Conservation (phyloP, 2,888 invertebrate genomes). For the Lacanobia oleracea region DNA sequence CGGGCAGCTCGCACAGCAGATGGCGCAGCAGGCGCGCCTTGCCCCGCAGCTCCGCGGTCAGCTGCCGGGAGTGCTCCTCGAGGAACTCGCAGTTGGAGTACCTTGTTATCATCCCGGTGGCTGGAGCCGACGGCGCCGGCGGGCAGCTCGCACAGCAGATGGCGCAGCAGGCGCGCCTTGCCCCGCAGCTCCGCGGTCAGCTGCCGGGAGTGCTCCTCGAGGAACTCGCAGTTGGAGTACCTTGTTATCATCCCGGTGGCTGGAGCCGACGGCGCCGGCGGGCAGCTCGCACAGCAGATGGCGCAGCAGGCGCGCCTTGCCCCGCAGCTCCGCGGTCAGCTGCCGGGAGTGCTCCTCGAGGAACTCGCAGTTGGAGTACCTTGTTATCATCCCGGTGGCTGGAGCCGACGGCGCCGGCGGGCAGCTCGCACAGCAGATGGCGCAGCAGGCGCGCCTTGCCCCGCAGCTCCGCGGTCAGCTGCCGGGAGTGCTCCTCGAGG, state of each 20-base stretch:
- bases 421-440: slow-evolving; percentile 95
- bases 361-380: slow-evolving; percentile 95
- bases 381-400: slow-evolving; percentile 93
- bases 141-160: slow-evolving; percentile 95
- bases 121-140: slow-evolving; percentile 95
- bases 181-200: slow-evolving; percentile 96
- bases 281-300: slow-evolving; percentile 96
- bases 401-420: slow-evolving; percentile 95
- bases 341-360: slow-evolving; percentile 97
- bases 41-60: slow-evolving; percentile 96
- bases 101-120: slow-evolving; percentile 92
- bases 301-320: slow-evolving; percentile 96
- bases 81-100: slow-evolving; percentile 96
- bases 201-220: slow-evolving; percentile 97
- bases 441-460: slow-evolving; percentile 96
- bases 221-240: slow-evolving; percentile 95
- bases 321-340: slow-evolving; percentile 95
- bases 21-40: slow-evolving; percentile 96
- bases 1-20: slow-evolving; percentile 95
- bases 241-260: slow-evolving; percentile 93
- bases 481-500: slow-evolving; percentile 97
- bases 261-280: slow-evolving; percentile 94
- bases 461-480: slow-evolving; percentile 95
- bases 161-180: slow-evolving; percentile 96
- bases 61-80: slow-evolving; percentile 96